Base-by-base conservation (phyloP, 2,888 invertebrate species). In the Pollenia griseotomentosa region DNA sequence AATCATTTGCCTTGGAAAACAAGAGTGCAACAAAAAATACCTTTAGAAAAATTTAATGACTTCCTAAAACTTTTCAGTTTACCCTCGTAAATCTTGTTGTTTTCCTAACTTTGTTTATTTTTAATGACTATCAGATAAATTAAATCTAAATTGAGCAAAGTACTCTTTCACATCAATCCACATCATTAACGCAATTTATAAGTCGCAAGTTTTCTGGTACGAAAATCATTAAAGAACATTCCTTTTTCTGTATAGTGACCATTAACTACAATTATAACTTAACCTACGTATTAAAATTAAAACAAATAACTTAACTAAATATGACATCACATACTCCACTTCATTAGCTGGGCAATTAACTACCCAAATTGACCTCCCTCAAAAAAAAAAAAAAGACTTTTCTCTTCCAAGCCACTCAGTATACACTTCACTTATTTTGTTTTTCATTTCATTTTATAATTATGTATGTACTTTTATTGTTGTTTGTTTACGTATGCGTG, bases 291-390 rank as follows among this genome's bases (percentile, higher is more conserved):
- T 11, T 40, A 10, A 63, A 33, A 16, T 61, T 6, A 10, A 51
- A 19, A 48, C 33, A 74, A 61, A 48, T 16, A 48, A 33, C 19
- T 40, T 48, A 12, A 44, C 16, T 48, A 70, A 79, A 53, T 33
- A 71, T 53, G 11, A 42, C 70, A 70, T 53, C 51, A 71, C 44
- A 75, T n/a, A 71, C 12, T 65, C 23, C 48, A 83, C 44, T 79
- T 73, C 59, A 84, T 78, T 78, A 84, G 59, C 51, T 59, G 55
- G 42, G 14, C 63, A 79, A 59, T 73, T 79, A 73, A 73, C 48
- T 16, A 57, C 23, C 44, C 57, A 42, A 33, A 51, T 57, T 83
- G 70, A 71, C 55, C 74, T 71, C 48, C 33, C n/a, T 23, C 33
- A 57, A 44, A 48, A 33, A 46, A 23, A 46, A 23, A 14, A 53